Evolutionary conservation across 2,113 vertebrate genomes (phyloP).

Genomic region (Saguinus midas): DNA sequence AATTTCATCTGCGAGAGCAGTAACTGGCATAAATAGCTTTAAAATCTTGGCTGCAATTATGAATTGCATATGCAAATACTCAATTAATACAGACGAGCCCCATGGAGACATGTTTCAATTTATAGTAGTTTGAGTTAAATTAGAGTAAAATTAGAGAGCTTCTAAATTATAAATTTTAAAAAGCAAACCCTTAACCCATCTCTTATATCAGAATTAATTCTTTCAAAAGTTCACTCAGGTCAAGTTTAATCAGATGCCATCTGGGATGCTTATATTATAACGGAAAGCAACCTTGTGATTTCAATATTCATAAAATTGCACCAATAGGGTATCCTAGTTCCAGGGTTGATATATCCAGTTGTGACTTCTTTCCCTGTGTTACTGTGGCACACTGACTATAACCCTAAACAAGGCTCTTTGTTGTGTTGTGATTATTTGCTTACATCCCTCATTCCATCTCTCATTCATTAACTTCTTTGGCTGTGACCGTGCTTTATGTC

Average conservation of each 20-base stretch:
- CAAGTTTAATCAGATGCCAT: conserved; percentile 64
- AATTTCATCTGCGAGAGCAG: not conserved
- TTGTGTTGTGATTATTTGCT: not conserved
- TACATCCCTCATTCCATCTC: not conserved
- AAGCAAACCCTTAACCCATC: conserved; percentile 62
- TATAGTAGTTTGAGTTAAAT: conserved; percentile 69
- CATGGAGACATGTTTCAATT: conserved; percentile 59
- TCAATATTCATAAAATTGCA: not conserved
- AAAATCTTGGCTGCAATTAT: conserved; percentile 55
- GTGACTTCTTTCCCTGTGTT: not conserved
- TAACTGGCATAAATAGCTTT: conserved; percentile 50
- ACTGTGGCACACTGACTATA: not conserved
- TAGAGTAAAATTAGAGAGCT: conserved; percentile 68
- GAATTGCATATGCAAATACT: conserved; percentile 36
- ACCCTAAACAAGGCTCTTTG: not conserved
- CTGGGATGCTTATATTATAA: conserved; percentile 38
- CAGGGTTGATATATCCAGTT: not conserved
- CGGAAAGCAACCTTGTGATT: conserved; percentile 37
- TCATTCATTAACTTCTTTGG: not conserved
- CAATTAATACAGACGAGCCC: conserved; percentile 53
- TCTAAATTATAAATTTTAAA: conserved; percentile 65
- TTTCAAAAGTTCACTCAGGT: conserved; percentile 57
- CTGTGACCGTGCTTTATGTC: not conserved
- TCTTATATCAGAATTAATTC: conserved; percentile 68
- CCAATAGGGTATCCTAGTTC: not conserved